Base-by-base conservation (phyloP, 1,140 invertebrate genomes). In the Orchestia grillus region DNA sequence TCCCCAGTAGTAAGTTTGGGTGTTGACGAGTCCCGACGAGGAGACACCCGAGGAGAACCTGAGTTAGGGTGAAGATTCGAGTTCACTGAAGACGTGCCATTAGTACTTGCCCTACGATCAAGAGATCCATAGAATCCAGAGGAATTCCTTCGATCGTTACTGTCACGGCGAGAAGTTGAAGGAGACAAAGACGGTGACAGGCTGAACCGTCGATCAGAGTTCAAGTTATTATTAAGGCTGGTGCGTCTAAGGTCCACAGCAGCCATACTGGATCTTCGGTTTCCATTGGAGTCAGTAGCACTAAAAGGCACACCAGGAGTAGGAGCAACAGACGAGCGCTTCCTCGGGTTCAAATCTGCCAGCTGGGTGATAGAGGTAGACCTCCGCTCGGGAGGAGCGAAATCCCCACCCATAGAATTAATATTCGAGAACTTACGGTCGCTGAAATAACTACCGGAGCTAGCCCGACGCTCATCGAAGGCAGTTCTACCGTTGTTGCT, bases 141-240 rank as follows among this genome's bases (percentile, higher is more conserved):
- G 95, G 96, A 96, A 95, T 97, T 95, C 77, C 96, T 96, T 28
- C 96, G 96, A 15, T 96, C 87, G 41, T 96, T 96, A 91, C 97
- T 97, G 44, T 97, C 97, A 0, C 97, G 91, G 42, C 97, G 96
- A 23, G 91, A 95, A 41, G 62, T 53, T 44, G 53, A 44, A 44
- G 95, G 88, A 95, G 92, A 94, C 11, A 19, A 44, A 47, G 92
- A 94, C 15, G 92, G 92, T 15, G 92, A 94, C 8, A 45, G 92
- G 44, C 92, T 94, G 92, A 94, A 94, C 40, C 92, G 43, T 45
- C 92, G 92, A n/a, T 94, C 92, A 6, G 92, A 94, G 92, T 45
- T 94, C 92, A 94, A 47, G 92, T 28, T 47, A 87, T 42, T 91
- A 92, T 98, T 98, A 97, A 98, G 98, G 97, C 97, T 97, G 97